Conservation (phyloP, 2,113 vertebrate species). For the Gallinago paraguaiae region DNA sequence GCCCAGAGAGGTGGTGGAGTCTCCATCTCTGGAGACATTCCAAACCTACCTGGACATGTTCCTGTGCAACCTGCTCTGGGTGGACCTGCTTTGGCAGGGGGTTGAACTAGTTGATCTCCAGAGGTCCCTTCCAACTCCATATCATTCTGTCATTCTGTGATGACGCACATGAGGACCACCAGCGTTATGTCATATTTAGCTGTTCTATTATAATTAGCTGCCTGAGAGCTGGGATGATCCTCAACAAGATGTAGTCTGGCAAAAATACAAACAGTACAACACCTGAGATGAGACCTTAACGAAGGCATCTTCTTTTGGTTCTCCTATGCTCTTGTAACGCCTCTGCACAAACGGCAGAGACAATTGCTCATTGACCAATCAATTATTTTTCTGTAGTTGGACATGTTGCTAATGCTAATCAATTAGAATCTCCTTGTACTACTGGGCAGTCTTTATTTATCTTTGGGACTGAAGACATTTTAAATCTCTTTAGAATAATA, state of each 20-base stretch:
- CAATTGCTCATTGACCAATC: background rate
- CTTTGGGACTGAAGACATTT: background rate
- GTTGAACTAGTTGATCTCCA: too few relatives aligned
- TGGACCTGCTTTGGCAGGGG: too few relatives aligned
- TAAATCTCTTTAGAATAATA: background rate
- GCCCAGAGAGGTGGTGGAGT: too few relatives aligned
- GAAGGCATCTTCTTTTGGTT: background rate
- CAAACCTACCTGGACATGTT: too few relatives aligned
- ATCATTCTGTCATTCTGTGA: background rate
- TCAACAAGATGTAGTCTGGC: background rate
- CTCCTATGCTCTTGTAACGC: background rate
- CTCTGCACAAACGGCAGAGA: background rate
- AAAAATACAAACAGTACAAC: background rate
- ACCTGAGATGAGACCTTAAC: background rate
- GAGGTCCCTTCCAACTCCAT: too few relatives aligned
- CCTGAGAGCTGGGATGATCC: background rate
- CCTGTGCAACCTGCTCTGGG: too few relatives aligned
- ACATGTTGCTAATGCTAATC: background rate
- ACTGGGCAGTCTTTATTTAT: background rate
- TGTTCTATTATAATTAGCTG: background rate
- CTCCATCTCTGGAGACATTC: too few relatives aligned
- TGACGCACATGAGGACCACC: background rate
- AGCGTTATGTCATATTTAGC: background rate
- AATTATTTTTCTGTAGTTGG: background rate
- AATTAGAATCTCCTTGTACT: background rate